phyloP scores from a whole-genome alignment of 2,888 invertebrate species.

The Nowickia ferox region DNA sequence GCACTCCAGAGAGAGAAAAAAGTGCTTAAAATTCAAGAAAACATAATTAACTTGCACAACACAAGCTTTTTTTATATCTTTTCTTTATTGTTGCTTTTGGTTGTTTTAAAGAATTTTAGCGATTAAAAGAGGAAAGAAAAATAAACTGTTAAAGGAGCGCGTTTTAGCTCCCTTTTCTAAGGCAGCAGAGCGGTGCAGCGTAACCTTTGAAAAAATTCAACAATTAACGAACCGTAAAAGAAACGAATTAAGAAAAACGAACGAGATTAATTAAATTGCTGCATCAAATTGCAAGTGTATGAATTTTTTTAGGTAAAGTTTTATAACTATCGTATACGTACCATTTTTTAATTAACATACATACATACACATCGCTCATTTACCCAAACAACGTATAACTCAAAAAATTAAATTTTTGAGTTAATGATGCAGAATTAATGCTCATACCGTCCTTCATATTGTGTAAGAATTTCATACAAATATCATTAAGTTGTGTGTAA shows the following conservation, averaged over 20 bases:
- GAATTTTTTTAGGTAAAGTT: constrained; percentile 6
- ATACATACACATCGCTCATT: no score
- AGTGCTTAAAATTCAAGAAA: constrained; percentile 49
- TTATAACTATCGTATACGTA: background rate
- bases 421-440: no score
- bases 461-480: no score
- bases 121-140: background rate
- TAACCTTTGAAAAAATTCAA: background rate
- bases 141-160: constrained; percentile 33
- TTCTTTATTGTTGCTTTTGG: constrained; percentile 1
- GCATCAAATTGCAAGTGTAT: background rate
- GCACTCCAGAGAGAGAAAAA: constrained; percentile 41
- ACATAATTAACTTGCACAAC: constrained; percentile 22
- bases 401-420: no score
- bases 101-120: constrained; percentile 11
- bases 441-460: no score
- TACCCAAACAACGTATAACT: no score
- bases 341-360: no score
- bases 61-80: constrained; percentile 10
- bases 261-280: background rate
- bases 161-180: background rate
- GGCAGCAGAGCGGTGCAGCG: constrained; percentile 9
- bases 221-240: constrained; percentile 32
- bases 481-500: no score
- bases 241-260: constrained; percentile 23